Evolutionary conservation across 1,140 invertebrate genomes (phyloP), one percentile per base, ranked within the genome.

Genomic region (Drosophila truncata): DNA sequence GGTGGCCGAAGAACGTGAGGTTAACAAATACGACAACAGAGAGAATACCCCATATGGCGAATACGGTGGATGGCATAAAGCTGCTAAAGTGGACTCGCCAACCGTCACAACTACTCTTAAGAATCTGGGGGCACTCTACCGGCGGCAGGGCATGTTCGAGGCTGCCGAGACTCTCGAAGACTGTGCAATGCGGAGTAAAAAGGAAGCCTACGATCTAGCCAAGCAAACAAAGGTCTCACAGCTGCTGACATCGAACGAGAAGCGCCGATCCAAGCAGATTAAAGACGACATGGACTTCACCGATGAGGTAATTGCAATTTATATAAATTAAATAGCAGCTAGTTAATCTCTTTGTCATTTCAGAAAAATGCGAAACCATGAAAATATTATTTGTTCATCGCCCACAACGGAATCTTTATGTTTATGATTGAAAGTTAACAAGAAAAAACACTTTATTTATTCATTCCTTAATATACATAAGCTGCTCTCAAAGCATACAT

Each of bases 111-210:
- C 98, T 6, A 99, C 98, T 0, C 93, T 99, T 55, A 99, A 98
- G 93, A 99, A 99, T 94, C 95, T 99, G 23, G 98, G 98, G 52
- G 98, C 98, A 4, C 95, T 99, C 13, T 99, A 99, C 93, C 95
- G 99, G 90, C 95, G 98, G 78, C 98, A 99, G 94, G 99, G 99
- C 64, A 99, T 99, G 94, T 99, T 99, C 93, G 98, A 99, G 93
- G 99, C 99, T 9, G 99, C 99, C 18, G 99, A 99, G 93, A 99
- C 98, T 0, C 94, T 99, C 16, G 99, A 99, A 93, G 99, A 99
- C 94, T 99, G 98, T 94, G 98, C 98, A 25, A 94, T 99, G 73
- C 95, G 98, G 87, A 98, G 97, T 81, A 95, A 98, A 93, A 98
- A 98, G 94, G 98, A 99, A 96, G 97, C 97, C 64, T 94, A 98